Percentiles rank a stretch among this genome's conserved stretches.
Conservation (phyloP, 1,140 invertebrate genomes). For the Lineus longissimus region DNA sequence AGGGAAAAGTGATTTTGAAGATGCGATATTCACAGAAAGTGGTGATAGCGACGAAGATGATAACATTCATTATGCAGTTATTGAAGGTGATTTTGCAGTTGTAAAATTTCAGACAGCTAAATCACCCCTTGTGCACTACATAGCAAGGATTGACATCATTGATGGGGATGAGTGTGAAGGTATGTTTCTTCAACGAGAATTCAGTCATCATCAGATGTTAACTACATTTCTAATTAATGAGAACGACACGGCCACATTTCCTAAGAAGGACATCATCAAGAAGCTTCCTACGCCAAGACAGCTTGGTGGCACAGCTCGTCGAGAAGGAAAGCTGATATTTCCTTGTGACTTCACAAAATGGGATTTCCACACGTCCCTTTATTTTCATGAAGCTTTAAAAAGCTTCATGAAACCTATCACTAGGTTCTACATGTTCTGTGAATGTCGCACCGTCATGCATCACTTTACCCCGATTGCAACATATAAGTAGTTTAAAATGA, state of each 20-base stretch:
- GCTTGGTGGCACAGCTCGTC: neutral
- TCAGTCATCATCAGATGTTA: no score
- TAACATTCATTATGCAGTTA: neutral
- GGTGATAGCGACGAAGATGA: neutral
- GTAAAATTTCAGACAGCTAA: conserved; percentile 8
- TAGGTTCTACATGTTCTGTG: no score
- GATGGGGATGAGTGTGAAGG: conserved; percentile 10
- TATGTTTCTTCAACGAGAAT: conserved; percentile 7
- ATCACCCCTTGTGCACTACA: conserved; percentile 11
- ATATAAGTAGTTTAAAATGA: no score
- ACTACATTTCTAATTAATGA: neutral
- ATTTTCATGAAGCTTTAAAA: no score
- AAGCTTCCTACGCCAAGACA: neutral
- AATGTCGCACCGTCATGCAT: no score
- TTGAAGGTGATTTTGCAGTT: conserved; percentile 12
- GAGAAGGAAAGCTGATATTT: neutral
- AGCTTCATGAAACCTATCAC: no score
- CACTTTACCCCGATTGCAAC: no score
- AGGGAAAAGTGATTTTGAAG: neutral
- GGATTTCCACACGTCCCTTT: no score
- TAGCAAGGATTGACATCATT: conserved; percentile 8
- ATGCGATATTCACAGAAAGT: neutral
- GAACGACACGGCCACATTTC: neutral
- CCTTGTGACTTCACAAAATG: neutral
- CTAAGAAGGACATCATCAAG: neutral